Conservation (phyloP, 2,797 vertebrate genomes). For the Sebastes nivosus region DNA sequence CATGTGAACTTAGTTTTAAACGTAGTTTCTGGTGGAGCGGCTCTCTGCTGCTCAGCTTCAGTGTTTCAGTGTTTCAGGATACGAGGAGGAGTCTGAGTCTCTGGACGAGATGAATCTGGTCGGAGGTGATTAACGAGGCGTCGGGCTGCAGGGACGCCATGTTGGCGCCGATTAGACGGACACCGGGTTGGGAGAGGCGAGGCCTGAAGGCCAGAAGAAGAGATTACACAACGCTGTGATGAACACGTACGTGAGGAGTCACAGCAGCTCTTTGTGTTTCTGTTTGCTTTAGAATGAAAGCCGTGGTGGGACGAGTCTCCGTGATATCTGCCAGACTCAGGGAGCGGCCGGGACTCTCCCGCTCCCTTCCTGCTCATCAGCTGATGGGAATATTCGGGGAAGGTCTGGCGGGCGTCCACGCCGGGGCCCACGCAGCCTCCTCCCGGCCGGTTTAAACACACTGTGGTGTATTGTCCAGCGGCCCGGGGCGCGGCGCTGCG, state of each 20-base stretch:
- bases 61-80: too few relatives aligned
- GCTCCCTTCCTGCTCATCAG: slow-evolving; percentile 55
- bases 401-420: slow-evolving; percentile 59
- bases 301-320: slow-evolving; percentile 2
- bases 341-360: slow-evolving; percentile 71
- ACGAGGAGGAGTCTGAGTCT: background rate
- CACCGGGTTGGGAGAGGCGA: background rate
- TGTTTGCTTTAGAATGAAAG: slow-evolving; percentile 42
- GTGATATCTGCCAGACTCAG: slow-evolving; percentile 57
- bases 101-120: background rate
- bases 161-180: background rate
- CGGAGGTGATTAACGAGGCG: background rate
- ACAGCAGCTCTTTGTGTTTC: slow-evolving; percentile 48
- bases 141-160: background rate
- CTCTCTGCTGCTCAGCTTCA: too few relatives aligned
- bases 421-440: slow-evolving; percentile 60
- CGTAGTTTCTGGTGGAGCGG: too few relatives aligned
- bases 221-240: background rate
- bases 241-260: background rate
- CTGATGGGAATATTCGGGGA: slow-evolving; percentile 54
- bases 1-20: too few relatives aligned
- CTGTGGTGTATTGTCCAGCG: slow-evolving; percentile 63
- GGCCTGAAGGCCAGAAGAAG: background rate
- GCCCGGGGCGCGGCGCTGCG: slow-evolving; percentile 29
- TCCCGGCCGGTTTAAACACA: slow-evolving; percentile 43